Evolutionary conservation across 1,140 invertebrate genomes (phyloP), one percentile per base, ranked within the genome.

Genomic region (Drosophila repleta): DNA sequence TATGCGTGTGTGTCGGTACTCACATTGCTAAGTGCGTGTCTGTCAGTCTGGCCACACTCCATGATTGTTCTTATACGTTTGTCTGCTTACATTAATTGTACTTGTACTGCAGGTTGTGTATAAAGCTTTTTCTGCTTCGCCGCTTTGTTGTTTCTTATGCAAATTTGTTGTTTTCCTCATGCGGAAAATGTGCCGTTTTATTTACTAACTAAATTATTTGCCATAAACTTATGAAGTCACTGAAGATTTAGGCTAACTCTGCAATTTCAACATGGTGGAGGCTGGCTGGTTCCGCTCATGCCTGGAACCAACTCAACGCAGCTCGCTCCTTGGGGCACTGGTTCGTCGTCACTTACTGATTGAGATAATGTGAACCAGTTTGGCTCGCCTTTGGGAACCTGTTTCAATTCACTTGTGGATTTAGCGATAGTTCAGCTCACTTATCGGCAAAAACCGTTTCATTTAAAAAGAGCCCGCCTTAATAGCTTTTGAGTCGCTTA

Each of bases 121-220:
- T 64, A 17, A 64, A 51, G 63, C 43, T 43, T 64, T 70, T 70
- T 70, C 66, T 62, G 57, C 39, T 15, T 53, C 24, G 39, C 11
- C 48, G 57, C 24, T 35, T 43, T 43, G 29, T 46, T 45, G 7
- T 37, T 43, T 63, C n/a, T 71, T 71, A 71, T 71, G 68, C 62
- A 58, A 71, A 66, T 71, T 52, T 32, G 46, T 45, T 71, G 18
- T 57, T 65, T 24, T 7, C 11, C 46, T 65, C 35, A 65, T 57
- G 53, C 51, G 68, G 53, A 66, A 58, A 71, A 71, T 39, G 48
- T 66, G 29, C 62, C 68, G 68, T 71, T 71, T 58, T 60, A 35
- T 60, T 60, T 60, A 46, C 41, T 48, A 46, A 60, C 21, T 58
- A 45, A 57, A 57, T 24, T 15, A 8, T 57, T 56, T 43, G 39